phyloP scores from a whole-genome alignment of 2,888 invertebrate species.

The Euproctis similis region DNA sequence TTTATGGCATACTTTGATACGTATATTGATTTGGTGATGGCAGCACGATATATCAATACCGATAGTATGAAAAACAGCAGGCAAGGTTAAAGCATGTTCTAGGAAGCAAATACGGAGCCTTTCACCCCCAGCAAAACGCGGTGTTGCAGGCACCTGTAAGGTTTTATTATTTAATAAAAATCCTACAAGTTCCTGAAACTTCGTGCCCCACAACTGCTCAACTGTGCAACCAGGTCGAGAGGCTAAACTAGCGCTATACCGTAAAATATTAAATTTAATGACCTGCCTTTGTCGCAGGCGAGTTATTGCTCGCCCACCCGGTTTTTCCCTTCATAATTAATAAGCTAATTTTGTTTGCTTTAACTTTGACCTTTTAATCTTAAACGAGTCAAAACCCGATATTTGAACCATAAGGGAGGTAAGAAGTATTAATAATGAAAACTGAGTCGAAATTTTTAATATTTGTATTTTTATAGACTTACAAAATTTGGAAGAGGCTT shows the following conservation, averaged over 20 bases:
- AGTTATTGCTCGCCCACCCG: conserved; percentile 27
- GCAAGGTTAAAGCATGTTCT: no score
- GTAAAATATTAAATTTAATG: conserved; percentile 61
- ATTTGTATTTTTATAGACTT: no score
- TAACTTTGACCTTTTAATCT: conserved; percentile 16
- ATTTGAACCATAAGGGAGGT: conserved; percentile 5
- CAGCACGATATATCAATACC: no score
- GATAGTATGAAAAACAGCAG: no score
- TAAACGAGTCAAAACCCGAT: conserved; percentile 7
- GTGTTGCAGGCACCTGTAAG: no score
- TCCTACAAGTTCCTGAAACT: background rate
- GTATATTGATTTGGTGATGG: no score
- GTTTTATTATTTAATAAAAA: no score
- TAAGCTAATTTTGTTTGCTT: conserved; percentile 33
- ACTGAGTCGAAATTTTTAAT: background rate
- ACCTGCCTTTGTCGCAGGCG: conserved; percentile 43
- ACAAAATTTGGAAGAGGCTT: no score
- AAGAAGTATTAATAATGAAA: conserved; percentile 1
- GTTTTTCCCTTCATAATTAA: conserved; percentile 40
- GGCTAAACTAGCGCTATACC: conserved; percentile 34
- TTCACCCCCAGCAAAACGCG: no score
- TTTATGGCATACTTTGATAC: no score
- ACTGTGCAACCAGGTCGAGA: conserved; percentile 35
- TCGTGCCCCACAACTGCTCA: conserved; percentile 3
- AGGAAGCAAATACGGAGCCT: no score